These are phyloP conservation scores for Sorex maritimensis DNA, from an alignment of 2,797 vertebrate species.

Conservation along the genomic window DNA sequence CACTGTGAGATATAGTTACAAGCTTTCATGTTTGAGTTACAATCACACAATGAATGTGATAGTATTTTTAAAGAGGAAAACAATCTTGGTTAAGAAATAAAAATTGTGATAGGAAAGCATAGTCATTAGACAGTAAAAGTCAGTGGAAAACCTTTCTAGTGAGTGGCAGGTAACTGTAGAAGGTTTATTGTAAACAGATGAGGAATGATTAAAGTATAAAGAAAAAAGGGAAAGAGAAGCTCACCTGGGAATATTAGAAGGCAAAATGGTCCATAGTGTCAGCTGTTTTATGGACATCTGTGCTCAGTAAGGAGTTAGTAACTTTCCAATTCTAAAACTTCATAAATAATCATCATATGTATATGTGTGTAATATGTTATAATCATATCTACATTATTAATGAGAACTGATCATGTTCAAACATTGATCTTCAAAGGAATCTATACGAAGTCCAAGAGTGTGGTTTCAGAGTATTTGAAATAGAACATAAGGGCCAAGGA, in stretches of 20 bases:
- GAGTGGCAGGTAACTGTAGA: neutral
- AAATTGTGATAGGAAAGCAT: constrained; percentile 17
- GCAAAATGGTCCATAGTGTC: constrained; percentile 4
- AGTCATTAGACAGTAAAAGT: neutral
- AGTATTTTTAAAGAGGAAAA: constrained; percentile 22
- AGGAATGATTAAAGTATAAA: neutral
- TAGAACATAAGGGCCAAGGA: constrained; percentile 37
- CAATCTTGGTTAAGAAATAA: constrained; percentile 39
- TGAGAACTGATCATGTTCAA: constrained; percentile 8
- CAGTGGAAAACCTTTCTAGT: neutral
- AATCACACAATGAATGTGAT: too few relatives aligned
- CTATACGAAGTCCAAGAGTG: neutral
- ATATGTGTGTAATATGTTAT: constrained; percentile 20
- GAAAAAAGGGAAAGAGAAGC: constrained; percentile 3
- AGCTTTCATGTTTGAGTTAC: too few relatives aligned
- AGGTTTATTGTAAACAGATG: constrained; percentile 29
- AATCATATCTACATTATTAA: constrained; percentile 2
- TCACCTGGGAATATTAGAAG: neutral
- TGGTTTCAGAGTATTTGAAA: constrained; percentile 60
- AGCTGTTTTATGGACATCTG: neutral
- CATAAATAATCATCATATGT: constrained; percentile 46
- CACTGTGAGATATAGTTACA: too few relatives aligned
- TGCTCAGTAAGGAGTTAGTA: neutral
- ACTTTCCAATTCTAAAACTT: constrained; percentile 1
- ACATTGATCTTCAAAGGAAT: constrained; percentile 50